Conservation (phyloP, 2,797 vertebrate genomes). For the Malacoraja senta region DNA sequence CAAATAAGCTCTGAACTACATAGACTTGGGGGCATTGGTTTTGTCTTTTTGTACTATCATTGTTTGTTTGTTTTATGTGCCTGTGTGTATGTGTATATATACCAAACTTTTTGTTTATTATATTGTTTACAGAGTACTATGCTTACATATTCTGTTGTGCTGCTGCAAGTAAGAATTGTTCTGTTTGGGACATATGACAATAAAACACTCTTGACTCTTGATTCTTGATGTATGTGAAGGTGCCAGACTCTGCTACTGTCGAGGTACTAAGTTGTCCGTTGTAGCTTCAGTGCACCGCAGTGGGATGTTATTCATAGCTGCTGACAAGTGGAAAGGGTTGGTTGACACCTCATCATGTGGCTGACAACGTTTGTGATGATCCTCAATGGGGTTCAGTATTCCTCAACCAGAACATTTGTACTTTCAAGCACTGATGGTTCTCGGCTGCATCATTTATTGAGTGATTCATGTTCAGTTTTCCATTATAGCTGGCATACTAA, state of each 20-base stretch:
- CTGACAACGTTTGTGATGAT: not conserved
- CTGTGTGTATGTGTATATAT: too few species aligned
- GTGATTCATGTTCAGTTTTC: not conserved
- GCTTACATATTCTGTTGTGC: too few species aligned
- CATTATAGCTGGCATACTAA: not conserved
- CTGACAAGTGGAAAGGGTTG: not conserved
- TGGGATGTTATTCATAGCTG: not conserved
- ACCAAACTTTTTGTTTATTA: too few species aligned
- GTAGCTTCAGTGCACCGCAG: not conserved
- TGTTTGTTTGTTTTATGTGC: too few species aligned
- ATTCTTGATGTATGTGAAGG: too few species aligned
- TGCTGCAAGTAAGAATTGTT: too few species aligned
- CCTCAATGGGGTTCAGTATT: not conserved
- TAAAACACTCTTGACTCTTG: too few species aligned
- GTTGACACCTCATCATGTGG: constrained; percentile 2
- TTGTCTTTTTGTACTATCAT: too few species aligned
- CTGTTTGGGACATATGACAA: too few species aligned
- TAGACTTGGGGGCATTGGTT: too few species aligned
- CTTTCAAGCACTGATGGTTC: not conserved
- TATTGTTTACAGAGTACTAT: too few species aligned
- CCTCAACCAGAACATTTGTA: not conserved
- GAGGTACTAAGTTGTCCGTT: not conserved
- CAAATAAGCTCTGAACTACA: too few species aligned
- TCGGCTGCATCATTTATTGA: not conserved
- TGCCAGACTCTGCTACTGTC: not conserved